Base-by-base conservation (phyloP, 1,140 invertebrate species). In the Drosophila orena region DNA sequence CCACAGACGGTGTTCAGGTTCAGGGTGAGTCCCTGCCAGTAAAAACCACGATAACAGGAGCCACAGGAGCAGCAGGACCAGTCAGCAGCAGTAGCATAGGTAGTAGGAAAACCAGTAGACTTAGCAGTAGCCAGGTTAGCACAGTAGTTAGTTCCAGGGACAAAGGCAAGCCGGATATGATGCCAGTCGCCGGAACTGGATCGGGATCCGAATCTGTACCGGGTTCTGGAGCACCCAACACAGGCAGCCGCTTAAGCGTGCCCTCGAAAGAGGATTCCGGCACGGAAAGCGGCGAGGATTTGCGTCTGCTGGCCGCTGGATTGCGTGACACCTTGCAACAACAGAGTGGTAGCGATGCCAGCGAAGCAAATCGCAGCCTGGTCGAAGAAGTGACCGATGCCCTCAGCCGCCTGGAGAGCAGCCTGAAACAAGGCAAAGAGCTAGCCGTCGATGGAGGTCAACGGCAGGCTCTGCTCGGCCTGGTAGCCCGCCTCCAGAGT, bases 371-470 rank as follows among this genome's bases (percentile, higher is more conserved):
- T 54, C 84, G 83, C 8, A 71, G 77, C 11, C 93, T 97, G 0
- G 93, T 97, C 22, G 94, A 94, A 2, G 97, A 98, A 89, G 97
- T 98, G 11, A 95, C 96, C 74, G 94, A 94, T 44, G 96, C 96
- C 0, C 92, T 98, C 4, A 94, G 94, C 20, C 94, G 96, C 56
- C 93, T 98, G 11, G 94, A 96, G 68, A 94, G 94, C 35, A 96
- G 96, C 0, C 92, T 97, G 11, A 94, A 94, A 35, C 72, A 93
- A 91, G 92, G 94, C 91, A 86, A 93, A 92, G 92, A 93, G 88
- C 69, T 93, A 81, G 49, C 92, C 60, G 71, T 94, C 4, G 94
- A 95, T 42, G 92, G 93, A 0, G 88, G 90, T 3, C 94, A 94
- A 53, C 95, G 94, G 70, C 93, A 94, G 50, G 94, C 96, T 8